Conservation (phyloP, 2,113 vertebrate species). For the Phocoena sinus region DNA sequence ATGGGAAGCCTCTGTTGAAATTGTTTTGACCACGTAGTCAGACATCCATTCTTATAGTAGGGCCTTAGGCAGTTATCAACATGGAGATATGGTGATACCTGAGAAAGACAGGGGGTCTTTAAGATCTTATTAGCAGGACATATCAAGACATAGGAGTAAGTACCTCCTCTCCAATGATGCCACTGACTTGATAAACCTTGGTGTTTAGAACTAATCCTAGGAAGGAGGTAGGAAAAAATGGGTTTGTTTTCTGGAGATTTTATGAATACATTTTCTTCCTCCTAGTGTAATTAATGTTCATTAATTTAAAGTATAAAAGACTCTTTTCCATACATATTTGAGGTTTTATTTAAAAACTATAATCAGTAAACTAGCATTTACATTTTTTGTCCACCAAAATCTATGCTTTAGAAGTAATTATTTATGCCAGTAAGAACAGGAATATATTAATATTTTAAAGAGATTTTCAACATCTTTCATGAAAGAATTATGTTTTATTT, state of each 20-base stretch:
- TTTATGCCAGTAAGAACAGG: background rate
- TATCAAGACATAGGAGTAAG: background rate
- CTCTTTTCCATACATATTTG: background rate
- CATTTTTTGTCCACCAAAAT: background rate
- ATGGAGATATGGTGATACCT: background rate
- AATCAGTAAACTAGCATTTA: background rate
- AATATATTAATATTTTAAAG: background rate
- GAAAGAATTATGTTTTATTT: background rate
- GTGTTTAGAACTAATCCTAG: background rate
- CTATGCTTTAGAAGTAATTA: background rate
- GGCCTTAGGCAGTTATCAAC: background rate
- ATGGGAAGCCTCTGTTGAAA: rapidly evolving
- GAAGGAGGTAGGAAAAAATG: background rate
- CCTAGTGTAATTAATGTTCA: background rate
- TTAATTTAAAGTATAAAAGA: background rate
- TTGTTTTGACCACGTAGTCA: background rate
- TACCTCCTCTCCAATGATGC: background rate
- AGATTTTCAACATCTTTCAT: background rate
- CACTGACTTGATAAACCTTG: background rate
- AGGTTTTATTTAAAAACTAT: background rate
- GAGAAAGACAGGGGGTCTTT: background rate
- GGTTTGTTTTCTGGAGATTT: background rate
- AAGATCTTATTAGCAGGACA: background rate
- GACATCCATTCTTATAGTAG: background rate
- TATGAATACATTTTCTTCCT: background rate